These are phyloP conservation scores for Pipra filicauda DNA, from an alignment of 2,113 vertebrate genomes.

Conservation along the genomic window DNA sequence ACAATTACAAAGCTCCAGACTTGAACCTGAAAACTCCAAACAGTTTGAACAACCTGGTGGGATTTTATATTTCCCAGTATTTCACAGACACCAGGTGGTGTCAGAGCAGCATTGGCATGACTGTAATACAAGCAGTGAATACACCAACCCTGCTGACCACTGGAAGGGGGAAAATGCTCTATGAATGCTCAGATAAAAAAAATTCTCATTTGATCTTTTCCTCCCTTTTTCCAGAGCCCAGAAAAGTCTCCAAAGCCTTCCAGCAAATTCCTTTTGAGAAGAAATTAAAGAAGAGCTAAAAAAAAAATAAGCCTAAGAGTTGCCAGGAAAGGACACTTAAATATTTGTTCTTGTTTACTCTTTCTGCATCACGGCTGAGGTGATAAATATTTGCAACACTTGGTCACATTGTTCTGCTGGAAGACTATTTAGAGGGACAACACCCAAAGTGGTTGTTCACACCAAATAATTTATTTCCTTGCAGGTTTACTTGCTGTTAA, in stretches of 20 bases:
- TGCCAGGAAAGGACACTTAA: not conserved
- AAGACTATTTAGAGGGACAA: not conserved
- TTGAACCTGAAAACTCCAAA: not conserved
- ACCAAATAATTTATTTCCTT: not conserved
- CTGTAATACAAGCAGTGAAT: not conserved
- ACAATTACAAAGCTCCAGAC: not conserved
- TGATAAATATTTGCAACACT: not conserved
- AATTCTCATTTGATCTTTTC: not conserved
- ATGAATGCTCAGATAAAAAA: not conserved
- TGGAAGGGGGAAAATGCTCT: not conserved
- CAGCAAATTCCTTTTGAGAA: not conserved
- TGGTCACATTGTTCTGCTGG: not conserved
- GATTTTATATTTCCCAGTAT: not conserved
- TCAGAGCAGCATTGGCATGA: not conserved
- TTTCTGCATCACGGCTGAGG: not conserved
- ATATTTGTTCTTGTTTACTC: not conserved
- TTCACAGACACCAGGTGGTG: not conserved
- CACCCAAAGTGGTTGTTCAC: not conserved
- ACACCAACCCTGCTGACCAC: not conserved
- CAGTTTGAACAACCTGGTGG: too few species aligned
- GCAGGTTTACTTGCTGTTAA: not conserved
- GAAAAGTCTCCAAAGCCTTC: not conserved
- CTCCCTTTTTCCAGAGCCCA: not conserved
- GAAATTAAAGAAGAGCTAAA: not conserved
- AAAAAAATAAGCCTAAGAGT: not conserved